Evolutionary conservation across 2,888 invertebrate genomes (phyloP).

Genomic region (Ceramica pisi): DNA sequence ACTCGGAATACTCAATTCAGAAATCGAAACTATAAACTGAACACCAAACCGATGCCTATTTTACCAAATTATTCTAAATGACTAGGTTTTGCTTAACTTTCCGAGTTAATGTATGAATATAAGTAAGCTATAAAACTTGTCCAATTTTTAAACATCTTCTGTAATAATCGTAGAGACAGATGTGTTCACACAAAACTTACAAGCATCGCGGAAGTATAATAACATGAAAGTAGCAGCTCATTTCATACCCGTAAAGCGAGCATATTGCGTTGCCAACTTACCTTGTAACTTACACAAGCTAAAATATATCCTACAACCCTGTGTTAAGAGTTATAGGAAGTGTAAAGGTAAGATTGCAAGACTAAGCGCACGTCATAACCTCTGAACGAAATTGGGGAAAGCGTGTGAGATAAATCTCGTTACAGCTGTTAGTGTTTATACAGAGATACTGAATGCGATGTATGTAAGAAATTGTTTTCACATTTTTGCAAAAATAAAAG

Average conservation of each 20-base stretch:
- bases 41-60: no score
- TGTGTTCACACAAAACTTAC: conserved; percentile 13
- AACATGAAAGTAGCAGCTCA: conserved; percentile 55
- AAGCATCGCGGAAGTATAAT: conserved; percentile 39
- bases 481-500: neutral
- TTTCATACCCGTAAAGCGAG: conserved; percentile 66
- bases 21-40: no score
- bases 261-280: conserved; percentile 51
- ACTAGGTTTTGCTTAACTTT: no score
- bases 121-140: no score
- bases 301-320: conserved; percentile 12
- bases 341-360: conserved; percentile 51
- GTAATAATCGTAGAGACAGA: no score
- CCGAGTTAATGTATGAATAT: no score
- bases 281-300: neutral
- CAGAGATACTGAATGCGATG: conserved; percentile 26
- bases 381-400: conserved; percentile 79
- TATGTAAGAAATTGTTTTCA: neutral
- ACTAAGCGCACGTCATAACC: conserved; percentile 75
- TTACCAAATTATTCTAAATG: no score
- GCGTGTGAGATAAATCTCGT: conserved; percentile 78
- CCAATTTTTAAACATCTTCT: no score
- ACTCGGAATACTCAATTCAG: no score
- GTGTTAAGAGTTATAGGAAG: conserved; percentile 22
- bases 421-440: conserved; percentile 68